Base-by-base conservation (phyloP, 64 coral and sea anemone genomes). In the Astreopora myriophthalma region DNA sequence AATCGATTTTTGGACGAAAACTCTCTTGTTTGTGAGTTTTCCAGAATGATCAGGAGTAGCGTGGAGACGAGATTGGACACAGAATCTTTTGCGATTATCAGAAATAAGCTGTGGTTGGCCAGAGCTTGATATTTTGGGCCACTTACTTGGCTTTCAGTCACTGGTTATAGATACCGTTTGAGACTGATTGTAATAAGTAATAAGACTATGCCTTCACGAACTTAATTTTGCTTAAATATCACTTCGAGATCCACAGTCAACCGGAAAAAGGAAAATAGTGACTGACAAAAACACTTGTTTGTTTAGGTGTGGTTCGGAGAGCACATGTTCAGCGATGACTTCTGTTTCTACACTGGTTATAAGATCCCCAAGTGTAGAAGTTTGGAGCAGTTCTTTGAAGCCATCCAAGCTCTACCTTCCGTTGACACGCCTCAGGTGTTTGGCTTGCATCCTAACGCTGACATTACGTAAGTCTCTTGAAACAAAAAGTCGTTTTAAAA, bases 401-500 rank as follows among this genome's bases (percentile, higher is more conserved):
- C 89, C 8, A 98, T 98, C 67, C 89, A 95, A 76, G 87, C 93
- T 32, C 26, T 98, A 23, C 93, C 96, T 9, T 95, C 94, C 32
- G 87, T 91, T 26, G 96, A 98, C 58, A 95, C 96, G 16, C 96
- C 96, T 7, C 78, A 98, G 65, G 96, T 98, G 49, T 98, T 98
- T 87, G 96, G 96, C 35, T 86, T 98, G 61, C 96, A 98, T 80
- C 89, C 96, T 17, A 98, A 98, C 83, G 96, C 96, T 29, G 96
- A 98, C 37, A 98, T 98, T 49, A 98, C 96, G 96, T 98, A 77
- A 93, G 96, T 86, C 13, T 2, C 0, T 49, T 42, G 5, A 48
- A 12, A 39, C 3, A 69, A 3, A 57, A 85, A 3, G 4, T 85
- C 30, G 0, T 75, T 75, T 10, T 31, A 27, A 27, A 4, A 67